phyloP scores from a whole-genome alignment of 2,113 vertebrate species.

The Mus pahari region DNA sequence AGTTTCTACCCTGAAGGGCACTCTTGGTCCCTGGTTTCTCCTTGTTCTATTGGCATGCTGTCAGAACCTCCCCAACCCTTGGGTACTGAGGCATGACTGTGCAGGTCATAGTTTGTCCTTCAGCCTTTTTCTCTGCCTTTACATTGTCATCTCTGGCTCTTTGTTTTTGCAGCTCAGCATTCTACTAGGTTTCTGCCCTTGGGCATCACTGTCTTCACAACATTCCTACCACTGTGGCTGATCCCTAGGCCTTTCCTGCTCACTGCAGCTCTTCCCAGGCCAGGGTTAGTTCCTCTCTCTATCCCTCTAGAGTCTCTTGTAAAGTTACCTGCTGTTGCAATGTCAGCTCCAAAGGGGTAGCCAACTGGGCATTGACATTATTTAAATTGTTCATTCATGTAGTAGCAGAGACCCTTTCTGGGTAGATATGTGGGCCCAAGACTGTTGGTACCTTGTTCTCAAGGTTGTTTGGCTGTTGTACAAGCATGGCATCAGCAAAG shows the following conservation, averaged over 20 bases:
- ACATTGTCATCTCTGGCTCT: background rate
- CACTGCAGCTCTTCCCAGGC: background rate
- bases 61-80: background rate
- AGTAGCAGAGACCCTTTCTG: background rate
- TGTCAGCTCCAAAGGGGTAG: background rate
- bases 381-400: background rate
- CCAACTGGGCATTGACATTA: background rate
- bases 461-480: background rate
- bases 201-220: background rate
- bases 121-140: background rate
- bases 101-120: background rate
- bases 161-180: background rate
- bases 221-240: background rate
- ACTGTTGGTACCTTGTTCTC: background rate
- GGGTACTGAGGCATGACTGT: background rate
- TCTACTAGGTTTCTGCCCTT: background rate
- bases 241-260: background rate
- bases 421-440: background rate
- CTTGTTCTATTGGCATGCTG: background rate
- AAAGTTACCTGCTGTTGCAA: background rate
- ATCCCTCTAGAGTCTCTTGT: background rate
- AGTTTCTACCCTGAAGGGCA: background rate
- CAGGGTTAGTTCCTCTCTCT: background rate
- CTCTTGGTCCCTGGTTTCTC: background rate
- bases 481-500: background rate